Evolutionary conservation across 1,140 invertebrate species (phyloP), one percentile per base, ranked within the genome.

Genomic region (Drosophila busckii): DNA sequence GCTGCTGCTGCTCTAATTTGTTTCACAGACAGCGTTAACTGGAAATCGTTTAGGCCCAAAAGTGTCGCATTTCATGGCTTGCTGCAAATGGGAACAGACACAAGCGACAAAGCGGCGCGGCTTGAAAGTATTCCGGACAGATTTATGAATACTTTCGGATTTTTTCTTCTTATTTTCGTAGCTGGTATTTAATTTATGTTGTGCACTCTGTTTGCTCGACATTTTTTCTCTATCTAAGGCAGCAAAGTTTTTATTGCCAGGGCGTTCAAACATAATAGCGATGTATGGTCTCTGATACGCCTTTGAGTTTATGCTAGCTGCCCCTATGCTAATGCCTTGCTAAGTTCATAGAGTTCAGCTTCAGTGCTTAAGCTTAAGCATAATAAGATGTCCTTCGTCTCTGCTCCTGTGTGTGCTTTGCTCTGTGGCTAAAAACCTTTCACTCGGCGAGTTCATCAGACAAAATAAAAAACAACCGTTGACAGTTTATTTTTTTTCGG

Each of bases 91-190:
- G 26, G 23, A 28, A 16, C 31, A 7, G n/a, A 44, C 23, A 42
- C 34, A 26, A 22, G 26, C 15, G 22, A 9, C 44, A 15, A 15
- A 19, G 13, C 26, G 16, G 42, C 70, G 28, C 60, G 28, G 70
- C 60, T 66, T 48, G 66, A 78, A 53, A 49, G 49, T 49, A 17
- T 45, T 56, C 62, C 66, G 23, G 61, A 70, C 46, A 78, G 61
- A 70, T 70, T 78, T 75, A 70, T 78, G 70, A 53, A 66, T 64
- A 75, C 49, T 75, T 70, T 75, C 46, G 13, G 50, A n/a, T n/a
- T n/a, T n/a, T n/a, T n/a, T n/a, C n/a, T n/a, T n/a, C n/a, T n/a
- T n/a, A n/a, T 61, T 62, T 71, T 44, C 31, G 35, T 10, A 25
- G 17, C 46, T 76, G 31, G 9, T 20, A 13, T 26, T 15, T 55